These are phyloP conservation scores for Albula goreensis DNA, from an alignment of 2,113 vertebrate species.

Conservation along the genomic window DNA sequence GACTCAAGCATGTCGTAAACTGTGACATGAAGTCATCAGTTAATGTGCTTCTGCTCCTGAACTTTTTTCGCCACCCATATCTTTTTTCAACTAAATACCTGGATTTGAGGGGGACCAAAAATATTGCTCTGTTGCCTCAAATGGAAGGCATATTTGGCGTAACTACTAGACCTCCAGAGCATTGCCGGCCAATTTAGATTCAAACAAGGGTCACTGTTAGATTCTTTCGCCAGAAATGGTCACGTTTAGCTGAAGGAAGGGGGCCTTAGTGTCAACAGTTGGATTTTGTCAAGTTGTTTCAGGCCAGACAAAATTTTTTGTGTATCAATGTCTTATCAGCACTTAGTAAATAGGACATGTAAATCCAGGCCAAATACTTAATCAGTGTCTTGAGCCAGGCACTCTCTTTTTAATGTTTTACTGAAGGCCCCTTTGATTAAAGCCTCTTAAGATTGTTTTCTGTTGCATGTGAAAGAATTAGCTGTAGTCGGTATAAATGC, in stretches of 20 bases:
- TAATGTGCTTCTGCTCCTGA: not conserved
- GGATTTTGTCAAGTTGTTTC: conserved; percentile 8
- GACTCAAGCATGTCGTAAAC: conserved; percentile 16
- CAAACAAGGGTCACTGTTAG: not conserved
- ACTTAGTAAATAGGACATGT: conserved; percentile 2
- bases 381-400: conserved; percentile 1
- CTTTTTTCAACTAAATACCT: not conserved
- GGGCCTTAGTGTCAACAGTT: not conserved
- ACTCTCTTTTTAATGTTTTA: conserved; percentile 5
- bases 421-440: not conserved
- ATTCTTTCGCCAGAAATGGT: conserved; percentile 27
- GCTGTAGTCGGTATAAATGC: not conserved
- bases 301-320: not conserved
- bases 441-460: not conserved
- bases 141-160: not conserved
- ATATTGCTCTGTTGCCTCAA: conserved; percentile 1
- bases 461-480: not conserved
- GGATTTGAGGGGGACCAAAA: not conserved
- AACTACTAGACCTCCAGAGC: not conserved
- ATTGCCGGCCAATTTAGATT: not conserved
- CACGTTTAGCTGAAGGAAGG: conserved; percentile 2
- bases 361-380: conserved; percentile 20
- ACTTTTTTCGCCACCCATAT: no score
- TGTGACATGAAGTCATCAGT: conserved; percentile 13
- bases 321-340: not conserved